These are phyloP conservation scores for Catocala nupta DNA, from an alignment of 2,888 invertebrate genomes.

Conservation along the genomic window DNA sequence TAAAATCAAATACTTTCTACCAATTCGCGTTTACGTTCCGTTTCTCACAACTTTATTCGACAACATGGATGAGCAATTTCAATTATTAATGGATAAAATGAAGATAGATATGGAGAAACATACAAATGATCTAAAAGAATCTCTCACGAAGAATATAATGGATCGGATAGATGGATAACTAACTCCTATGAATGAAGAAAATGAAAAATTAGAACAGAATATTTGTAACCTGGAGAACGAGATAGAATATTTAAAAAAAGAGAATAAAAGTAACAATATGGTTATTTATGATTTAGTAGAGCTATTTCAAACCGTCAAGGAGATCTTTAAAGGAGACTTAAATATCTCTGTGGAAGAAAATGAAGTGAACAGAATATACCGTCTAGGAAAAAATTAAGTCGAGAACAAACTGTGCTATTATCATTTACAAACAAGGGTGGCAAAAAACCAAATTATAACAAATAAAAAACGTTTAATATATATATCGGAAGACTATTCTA, in stretches of 20 bases:
- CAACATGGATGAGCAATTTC: conserved; percentile 26
- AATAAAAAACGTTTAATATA: conserved; percentile 31
- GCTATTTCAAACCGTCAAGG: conserved; percentile 50
- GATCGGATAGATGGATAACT: conserved; percentile 25
- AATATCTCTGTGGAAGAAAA: conserved; percentile 21
- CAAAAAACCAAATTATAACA: conserved; percentile 8
- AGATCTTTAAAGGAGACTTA: conserved; percentile 11
- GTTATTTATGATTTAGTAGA: conserved; percentile 18
- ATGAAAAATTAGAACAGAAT: conserved; percentile 24
- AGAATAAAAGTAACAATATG: conserved; percentile 25
- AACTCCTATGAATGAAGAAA: conserved; percentile 25
- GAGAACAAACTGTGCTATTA: not conserved
- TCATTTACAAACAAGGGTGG: not conserved
- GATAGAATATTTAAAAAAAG: conserved; percentile 17
- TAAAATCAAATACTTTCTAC: not conserved
- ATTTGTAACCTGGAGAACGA: conserved; percentile 17
- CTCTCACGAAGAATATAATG: conserved; percentile 23
- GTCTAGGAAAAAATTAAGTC: conserved; percentile 25
- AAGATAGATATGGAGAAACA: conserved; percentile 28
- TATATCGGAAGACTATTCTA: conserved; percentile 40
- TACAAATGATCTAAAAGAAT: conserved; percentile 18
- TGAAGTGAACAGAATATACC: conserved; percentile 38
- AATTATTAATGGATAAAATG: conserved; percentile 26
- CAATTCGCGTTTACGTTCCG: conserved; percentile 16
- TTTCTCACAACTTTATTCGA: conserved; percentile 6